Percentiles rank a stretch among this genome's conserved stretches.
phyloP scores from a whole-genome alignment of 2,888 invertebrate genomes.

The Trilocha varians region DNA sequence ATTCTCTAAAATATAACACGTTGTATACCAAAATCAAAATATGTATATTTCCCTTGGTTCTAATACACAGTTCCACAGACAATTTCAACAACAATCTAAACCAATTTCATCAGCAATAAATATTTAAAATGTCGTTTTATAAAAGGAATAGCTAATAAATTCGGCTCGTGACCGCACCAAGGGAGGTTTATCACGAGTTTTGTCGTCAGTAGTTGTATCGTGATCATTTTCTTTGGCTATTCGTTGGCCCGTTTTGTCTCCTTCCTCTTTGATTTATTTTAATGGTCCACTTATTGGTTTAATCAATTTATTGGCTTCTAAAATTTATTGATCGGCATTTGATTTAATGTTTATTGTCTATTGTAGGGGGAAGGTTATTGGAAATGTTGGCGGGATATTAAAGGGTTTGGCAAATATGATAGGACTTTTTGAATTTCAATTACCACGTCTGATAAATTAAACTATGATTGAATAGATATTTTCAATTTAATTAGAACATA shows the following conservation, averaged over 20 bases:
- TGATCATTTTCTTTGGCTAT: conserved; percentile 26
- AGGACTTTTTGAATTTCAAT: too few relatives aligned
- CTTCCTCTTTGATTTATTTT: conserved; percentile 36
- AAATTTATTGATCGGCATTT: conserved; percentile 18
- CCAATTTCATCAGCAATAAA: conserved; percentile 39
- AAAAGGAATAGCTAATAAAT: conserved; percentile 51
- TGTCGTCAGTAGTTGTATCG: conserved; percentile 21
- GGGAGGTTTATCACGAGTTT: conserved; percentile 40
- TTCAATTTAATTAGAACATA: too few relatives aligned
- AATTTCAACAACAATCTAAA: conserved; percentile 23
- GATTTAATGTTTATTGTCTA: conserved; percentile 11
- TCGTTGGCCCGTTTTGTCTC: conserved; percentile 31
- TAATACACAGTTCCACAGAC: neutral
- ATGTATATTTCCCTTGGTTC: too few relatives aligned
- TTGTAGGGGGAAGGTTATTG: too few relatives aligned
- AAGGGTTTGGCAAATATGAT: too few relatives aligned
- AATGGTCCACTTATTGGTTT: conserved; percentile 26
- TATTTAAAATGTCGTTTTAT: conserved; percentile 44
- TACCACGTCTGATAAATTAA: too few relatives aligned
- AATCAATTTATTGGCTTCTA: conserved; percentile 42
- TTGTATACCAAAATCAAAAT: too few relatives aligned
- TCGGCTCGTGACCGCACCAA: conserved; percentile 49
- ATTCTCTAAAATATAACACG: too few relatives aligned
- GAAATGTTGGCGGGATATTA: too few relatives aligned
- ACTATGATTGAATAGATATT: too few relatives aligned